phyloP scores from a whole-genome alignment of 2,113 vertebrate species.

The Ranitomeya variabilis region DNA sequence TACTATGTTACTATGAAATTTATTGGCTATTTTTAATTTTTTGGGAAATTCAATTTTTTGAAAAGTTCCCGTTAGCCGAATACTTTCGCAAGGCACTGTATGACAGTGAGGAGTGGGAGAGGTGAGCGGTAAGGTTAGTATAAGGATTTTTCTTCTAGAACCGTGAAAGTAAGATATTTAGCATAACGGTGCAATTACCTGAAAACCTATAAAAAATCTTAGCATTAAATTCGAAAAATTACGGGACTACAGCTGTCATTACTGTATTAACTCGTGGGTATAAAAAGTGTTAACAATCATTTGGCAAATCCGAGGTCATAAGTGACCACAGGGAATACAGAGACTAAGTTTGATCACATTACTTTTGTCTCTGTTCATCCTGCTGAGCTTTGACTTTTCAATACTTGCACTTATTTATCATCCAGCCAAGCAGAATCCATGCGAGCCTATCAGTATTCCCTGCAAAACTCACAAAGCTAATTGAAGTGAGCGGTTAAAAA shows the following conservation, averaged over 20 bases:
- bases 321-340: background rate
- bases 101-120: too few relatives aligned
- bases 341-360: background rate
- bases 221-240: background rate
- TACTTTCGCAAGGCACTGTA: too few relatives aligned
- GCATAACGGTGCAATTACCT: too few relatives aligned
- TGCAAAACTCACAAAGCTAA: constrained; percentile 48
- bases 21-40: too few relatives aligned
- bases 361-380: constrained; percentile 23
- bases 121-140: too few relatives aligned
- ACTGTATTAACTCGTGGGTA: background rate
- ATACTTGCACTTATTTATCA: constrained; percentile 37
- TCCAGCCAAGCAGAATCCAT: constrained; percentile 17
- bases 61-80: too few relatives aligned
- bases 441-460: constrained; percentile 39
- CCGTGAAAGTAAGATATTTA: too few relatives aligned
- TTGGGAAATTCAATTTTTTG: too few relatives aligned
- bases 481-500: constrained; percentile 43
- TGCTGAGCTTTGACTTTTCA: constrained; percentile 32
- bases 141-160: too few relatives aligned
- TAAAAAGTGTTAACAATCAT: background rate
- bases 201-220: background rate
- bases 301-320: background rate
- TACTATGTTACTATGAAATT: too few relatives aligned
- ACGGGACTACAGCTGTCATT: background rate